These are phyloP conservation scores for Malurus elegans DNA, from an alignment of 2,113 vertebrate species.

Conservation along the genomic window DNA sequence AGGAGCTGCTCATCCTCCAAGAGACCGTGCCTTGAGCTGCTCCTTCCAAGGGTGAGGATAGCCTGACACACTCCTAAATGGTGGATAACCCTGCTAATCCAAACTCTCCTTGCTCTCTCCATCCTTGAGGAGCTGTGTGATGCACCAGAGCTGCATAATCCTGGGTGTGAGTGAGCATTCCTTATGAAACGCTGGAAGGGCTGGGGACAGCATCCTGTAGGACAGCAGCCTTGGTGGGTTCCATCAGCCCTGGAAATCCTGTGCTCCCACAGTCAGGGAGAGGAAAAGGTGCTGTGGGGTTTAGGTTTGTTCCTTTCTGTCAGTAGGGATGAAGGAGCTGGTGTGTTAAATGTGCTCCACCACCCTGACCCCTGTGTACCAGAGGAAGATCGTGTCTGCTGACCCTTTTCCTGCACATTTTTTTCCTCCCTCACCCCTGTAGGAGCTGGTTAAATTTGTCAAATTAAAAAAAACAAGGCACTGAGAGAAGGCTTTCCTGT, in stretches of 20 bases:
- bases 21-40: not conserved
- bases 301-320: not conserved
- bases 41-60: not conserved
- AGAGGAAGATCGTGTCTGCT: not conserved
- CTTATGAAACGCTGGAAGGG: not conserved
- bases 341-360: not conserved
- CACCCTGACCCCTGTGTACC: not conserved
- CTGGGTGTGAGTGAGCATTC: not conserved
- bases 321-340: not conserved
- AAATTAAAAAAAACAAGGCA: not conserved
- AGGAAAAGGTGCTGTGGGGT: accelerated
- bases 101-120: not conserved
- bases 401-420: accelerated
- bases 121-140: not conserved
- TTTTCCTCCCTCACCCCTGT: not conserved
- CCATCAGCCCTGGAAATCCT: not conserved
- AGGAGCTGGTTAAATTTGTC: not conserved
- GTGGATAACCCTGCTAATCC: not conserved
- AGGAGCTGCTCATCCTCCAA: not conserved
- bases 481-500: not conserved
- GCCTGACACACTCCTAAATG: not conserved
- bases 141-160: not conserved
- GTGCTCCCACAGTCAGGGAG: not conserved
- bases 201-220: accelerated
- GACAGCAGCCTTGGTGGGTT: not conserved